Conservation (phyloP, 2,113 vertebrate genomes). For the Cephalopholis sonnerati region DNA sequence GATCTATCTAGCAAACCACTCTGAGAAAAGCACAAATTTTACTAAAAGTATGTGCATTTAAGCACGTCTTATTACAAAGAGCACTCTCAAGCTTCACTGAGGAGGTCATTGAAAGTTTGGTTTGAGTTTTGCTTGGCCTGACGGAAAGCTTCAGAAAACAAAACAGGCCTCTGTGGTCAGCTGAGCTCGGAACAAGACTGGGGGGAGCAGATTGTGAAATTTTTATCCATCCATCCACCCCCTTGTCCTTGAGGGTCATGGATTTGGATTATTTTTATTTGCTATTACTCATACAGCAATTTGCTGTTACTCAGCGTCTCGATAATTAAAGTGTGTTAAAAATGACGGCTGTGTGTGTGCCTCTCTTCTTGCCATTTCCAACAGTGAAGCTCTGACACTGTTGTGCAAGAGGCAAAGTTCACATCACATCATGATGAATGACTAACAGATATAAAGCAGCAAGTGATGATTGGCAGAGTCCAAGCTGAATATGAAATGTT, state of each 20-base stretch:
- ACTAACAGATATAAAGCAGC: not conserved
- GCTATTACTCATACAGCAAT: not conserved
- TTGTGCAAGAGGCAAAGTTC: constrained; percentile 40
- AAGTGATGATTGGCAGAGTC: constrained; percentile 15
- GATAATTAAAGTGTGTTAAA: not conserved
- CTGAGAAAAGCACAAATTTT: not conserved
- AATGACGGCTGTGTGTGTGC: not conserved
- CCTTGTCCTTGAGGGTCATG: not conserved
- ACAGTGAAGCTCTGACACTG: not conserved
- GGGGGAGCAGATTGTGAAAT: not conserved
- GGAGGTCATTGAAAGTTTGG: not conserved
- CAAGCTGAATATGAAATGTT: not conserved
- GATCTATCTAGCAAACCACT: not conserved
- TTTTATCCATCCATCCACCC: not conserved
- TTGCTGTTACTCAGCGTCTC: not conserved
- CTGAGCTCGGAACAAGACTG: not conserved
- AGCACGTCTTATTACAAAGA: not conserved
- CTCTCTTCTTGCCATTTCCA: constrained; percentile 4
- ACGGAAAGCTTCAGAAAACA: not conserved
- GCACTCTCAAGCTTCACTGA: not conserved
- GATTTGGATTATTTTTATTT: not conserved
- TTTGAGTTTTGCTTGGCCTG: not conserved
- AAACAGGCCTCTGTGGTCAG: not conserved
- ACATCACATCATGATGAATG: not conserved
- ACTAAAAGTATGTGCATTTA: not conserved